Evolutionary conservation across 2,888 invertebrate genomes (phyloP).

Genomic region (Aphrophora alni): DNA sequence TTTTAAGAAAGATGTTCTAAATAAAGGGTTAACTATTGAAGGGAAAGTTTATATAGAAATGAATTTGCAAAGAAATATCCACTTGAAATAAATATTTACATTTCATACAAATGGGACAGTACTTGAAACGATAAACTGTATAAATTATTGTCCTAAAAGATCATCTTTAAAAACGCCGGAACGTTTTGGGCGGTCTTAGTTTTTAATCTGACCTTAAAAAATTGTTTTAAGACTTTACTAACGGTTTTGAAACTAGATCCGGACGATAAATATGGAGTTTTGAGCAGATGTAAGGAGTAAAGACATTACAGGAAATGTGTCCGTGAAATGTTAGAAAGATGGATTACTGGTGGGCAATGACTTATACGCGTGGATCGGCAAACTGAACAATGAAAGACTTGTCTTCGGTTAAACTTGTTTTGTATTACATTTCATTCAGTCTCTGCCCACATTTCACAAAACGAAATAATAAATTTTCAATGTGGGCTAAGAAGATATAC

Average conservation of each 20-base stretch:
- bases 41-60: no score
- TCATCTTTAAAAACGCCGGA: no score
- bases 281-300: not conserved
- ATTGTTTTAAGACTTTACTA: not conserved
- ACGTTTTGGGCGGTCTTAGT: not conserved
- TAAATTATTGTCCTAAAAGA: no score
- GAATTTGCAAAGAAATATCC: no score
- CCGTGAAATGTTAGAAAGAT: constrained; percentile 1
- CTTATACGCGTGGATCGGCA: not conserved
- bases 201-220: not conserved
- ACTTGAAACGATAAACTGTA: no score
- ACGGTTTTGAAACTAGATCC: not conserved
- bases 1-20: no score
- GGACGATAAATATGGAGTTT: not conserved
- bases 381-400: not conserved
- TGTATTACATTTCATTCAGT: not conserved
- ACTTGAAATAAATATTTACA: no score
- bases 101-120: no score
- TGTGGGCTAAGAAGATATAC: not conserved
- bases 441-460: not conserved
- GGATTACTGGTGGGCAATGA: not conserved
- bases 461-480: not conserved
- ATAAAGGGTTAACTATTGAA: no score
- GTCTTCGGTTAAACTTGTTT: not conserved
- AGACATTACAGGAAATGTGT: not conserved